These are phyloP conservation scores for Pelusios castaneus DNA, from an alignment of 2,113 vertebrate genomes.

Conservation along the genomic window DNA sequence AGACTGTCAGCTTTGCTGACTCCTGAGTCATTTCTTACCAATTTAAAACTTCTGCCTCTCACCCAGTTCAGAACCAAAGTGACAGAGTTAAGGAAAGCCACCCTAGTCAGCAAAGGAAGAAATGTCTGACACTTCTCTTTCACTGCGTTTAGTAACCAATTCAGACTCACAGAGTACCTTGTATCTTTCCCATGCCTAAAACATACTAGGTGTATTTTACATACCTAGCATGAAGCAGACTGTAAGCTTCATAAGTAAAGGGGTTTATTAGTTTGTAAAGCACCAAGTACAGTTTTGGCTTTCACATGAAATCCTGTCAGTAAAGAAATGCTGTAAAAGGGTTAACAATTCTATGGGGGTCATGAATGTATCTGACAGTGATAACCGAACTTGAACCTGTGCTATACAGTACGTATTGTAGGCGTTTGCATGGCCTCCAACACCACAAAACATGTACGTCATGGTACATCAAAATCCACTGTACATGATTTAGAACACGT, in stretches of 20 bases:
- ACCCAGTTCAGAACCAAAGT: accelerated
- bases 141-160: neutral
- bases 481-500: neutral
- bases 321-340: too few species aligned
- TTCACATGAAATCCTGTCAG: neutral
- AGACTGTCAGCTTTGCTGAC: accelerated
- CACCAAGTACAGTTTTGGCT: neutral
- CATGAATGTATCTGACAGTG: accelerated
- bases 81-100: accelerated
- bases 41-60: neutral
- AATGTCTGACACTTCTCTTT: neutral
- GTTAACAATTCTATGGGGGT: accelerated
- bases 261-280: neutral
- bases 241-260: accelerated
- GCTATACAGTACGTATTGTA: neutral
- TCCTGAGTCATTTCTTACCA: accelerated
- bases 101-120: neutral
- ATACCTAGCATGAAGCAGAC: accelerated
- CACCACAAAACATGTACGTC: neutral
- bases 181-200: neutral
- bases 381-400: accelerated
- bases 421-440: neutral
- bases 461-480: too few species aligned
- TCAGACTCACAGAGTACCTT: neutral
- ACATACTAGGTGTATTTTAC: neutral